Conservation (phyloP, 1,140 invertebrate genomes). For the Epicauta chinensis region DNA sequence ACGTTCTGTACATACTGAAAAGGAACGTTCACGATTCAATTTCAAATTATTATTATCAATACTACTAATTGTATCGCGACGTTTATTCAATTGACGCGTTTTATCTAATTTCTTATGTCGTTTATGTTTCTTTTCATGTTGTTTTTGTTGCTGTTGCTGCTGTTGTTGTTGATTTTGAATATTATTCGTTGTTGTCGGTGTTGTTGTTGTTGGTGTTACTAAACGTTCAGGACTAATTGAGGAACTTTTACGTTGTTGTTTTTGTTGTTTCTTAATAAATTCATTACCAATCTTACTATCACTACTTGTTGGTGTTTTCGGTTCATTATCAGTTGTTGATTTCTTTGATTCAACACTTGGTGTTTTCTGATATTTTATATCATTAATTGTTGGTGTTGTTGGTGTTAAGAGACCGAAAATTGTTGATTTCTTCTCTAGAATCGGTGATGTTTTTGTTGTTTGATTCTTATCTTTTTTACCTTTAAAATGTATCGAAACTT, state of each 20-base stretch:
- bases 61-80: constrained; percentile 24
- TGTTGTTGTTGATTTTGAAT: not conserved
- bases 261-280: constrained; percentile 10
- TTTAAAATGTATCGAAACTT: constrained; percentile 41
- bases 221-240: constrained; percentile 33
- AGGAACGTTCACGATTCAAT: constrained; percentile 33
- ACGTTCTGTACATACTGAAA: constrained; percentile 38
- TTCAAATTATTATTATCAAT: constrained; percentile 17
- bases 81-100: constrained; percentile 18
- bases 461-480: constrained; percentile 40
- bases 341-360: constrained; percentile 34
- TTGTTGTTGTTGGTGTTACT: constrained; percentile 30
- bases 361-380: constrained; percentile 28
- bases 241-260: constrained; percentile 31
- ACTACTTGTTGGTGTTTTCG: constrained; percentile 29
- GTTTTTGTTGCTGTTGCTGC: not conserved
- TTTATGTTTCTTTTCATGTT: constrained; percentile 27
- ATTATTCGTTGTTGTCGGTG: constrained; percentile 27
- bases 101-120: constrained; percentile 36
- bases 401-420: constrained; percentile 21
- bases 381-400: constrained; percentile 16
- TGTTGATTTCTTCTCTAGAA: constrained; percentile 19
- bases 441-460: constrained; percentile 19
- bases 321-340: constrained; percentile 25
- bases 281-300: constrained; percentile 24